Percentiles rank a stretch among this genome's conserved stretches.
phyloP scores from a whole-genome alignment of 2,113 vertebrate species.

The Dendropsophus ebraccatus region DNA sequence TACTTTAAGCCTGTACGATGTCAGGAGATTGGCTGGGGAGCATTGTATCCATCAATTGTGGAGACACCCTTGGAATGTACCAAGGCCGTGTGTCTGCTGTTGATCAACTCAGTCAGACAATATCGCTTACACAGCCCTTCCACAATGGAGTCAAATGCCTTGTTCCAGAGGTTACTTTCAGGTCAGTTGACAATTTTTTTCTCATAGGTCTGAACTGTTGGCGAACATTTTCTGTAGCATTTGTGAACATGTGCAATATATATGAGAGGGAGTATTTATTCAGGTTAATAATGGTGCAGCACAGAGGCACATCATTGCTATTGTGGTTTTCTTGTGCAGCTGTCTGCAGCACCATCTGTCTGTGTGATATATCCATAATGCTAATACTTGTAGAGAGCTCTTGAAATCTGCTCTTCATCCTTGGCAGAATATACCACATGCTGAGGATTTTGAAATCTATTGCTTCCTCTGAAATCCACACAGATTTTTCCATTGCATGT shows the following conservation, averaged over 20 bases:
- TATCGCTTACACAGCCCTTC: constrained; percentile 92
- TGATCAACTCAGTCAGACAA: constrained; percentile 94
- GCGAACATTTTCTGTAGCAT: not conserved
- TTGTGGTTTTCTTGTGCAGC: not conserved
- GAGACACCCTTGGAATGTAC: constrained; percentile 91
- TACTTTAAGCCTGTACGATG: constrained; percentile 69
- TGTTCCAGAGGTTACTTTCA: constrained; percentile 97
- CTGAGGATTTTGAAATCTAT: no score
- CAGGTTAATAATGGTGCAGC: not conserved
- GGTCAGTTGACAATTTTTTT: constrained; percentile 72
- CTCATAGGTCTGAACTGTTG: not conserved
- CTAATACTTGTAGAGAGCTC: no score
- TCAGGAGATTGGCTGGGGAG: constrained; percentile 94
- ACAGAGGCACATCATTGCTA: not conserved
- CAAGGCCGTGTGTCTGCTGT: constrained; percentile 94
- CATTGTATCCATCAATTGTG: constrained; percentile 96
- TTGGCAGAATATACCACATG: no score
- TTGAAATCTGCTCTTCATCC: no score
- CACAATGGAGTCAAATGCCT: constrained; percentile 96
- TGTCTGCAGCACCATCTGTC: no score
- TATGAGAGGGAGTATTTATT: not conserved
- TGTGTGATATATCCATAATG: no score
- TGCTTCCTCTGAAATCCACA: no score
- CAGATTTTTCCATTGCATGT: no score
- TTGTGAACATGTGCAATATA: not conserved